phyloP scores from a whole-genome alignment of 2,113 vertebrate species.

The Vulpes ferrilata region DNA sequence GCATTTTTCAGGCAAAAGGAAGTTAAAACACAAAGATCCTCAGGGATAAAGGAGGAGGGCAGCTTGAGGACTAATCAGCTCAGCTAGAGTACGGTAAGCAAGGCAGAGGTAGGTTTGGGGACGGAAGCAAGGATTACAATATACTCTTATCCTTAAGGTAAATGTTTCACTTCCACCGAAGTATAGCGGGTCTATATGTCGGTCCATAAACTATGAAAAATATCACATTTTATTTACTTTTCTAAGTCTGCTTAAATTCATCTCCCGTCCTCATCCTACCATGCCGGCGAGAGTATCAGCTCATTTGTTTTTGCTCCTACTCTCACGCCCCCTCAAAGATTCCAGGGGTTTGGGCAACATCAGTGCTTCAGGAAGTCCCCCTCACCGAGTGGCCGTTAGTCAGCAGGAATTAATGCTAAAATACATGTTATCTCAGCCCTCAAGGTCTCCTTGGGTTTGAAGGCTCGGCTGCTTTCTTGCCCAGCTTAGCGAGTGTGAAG shows the following conservation, averaged over 20 bases:
- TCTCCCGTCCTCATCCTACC: background rate
- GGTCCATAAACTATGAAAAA: background rate
- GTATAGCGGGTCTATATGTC: background rate
- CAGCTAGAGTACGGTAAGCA: background rate
- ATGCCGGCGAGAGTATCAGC: background rate
- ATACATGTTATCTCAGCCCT: background rate
- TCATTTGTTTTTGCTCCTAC: background rate
- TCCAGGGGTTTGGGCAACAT: background rate
- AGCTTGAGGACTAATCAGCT: background rate
- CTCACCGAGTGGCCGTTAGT: background rate
- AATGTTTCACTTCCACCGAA: background rate
- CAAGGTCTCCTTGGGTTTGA: background rate
- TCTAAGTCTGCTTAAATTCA: background rate
- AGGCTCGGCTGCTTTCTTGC: background rate
- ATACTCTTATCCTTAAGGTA: background rate
- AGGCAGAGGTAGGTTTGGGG: background rate
- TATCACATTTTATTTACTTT: background rate
- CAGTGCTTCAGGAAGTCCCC: background rate
- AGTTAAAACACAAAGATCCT: background rate
- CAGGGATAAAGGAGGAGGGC: background rate
- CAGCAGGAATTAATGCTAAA: background rate
- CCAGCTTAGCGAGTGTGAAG: background rate
- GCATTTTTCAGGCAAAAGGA: background rate
- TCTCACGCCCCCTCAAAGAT: background rate
- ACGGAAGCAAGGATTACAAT: background rate